phyloP scores from a whole-genome alignment of 2,113 vertebrate species.

The Dromaius novaehollandiae region DNA sequence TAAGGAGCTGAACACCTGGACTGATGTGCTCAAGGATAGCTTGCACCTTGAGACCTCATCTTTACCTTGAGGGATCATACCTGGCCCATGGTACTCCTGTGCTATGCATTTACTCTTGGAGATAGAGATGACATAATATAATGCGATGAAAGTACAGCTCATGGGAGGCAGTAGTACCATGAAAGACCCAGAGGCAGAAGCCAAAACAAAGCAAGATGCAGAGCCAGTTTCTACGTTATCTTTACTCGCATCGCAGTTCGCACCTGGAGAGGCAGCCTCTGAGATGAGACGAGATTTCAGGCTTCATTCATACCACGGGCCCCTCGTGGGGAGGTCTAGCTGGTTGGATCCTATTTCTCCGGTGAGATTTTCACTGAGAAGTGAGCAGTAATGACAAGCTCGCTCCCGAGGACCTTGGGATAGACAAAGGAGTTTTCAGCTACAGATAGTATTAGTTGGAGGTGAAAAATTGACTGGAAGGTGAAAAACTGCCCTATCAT shows the following conservation, averaged over 20 bases:
- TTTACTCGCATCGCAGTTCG: neutral
- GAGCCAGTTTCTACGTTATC: neutral
- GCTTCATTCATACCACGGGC: neutral
- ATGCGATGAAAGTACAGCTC: neutral
- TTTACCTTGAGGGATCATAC: neutral
- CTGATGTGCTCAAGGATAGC: neutral
- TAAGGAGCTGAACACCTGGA: neutral
- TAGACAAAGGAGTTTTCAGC: neutral
- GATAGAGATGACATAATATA: accelerated
- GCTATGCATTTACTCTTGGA: accelerated
- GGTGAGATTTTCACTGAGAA: neutral
- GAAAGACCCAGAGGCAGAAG: neutral
- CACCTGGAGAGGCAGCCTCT: neutral
- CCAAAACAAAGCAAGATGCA: neutral
- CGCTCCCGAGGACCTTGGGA: neutral
- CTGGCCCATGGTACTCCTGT: neutral
- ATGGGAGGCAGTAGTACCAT: neutral
- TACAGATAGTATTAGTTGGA: neutral
- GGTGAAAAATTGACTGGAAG: neutral
- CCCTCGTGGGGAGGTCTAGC: neutral
- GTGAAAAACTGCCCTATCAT: neutral
- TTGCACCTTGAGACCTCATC: neutral
- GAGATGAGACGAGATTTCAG: neutral
- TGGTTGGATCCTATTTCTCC: neutral
- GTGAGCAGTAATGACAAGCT: neutral